A percentile compares a stretch with the other conserved stretches of the same genome.
Evolutionary conservation across 1,140 invertebrate genomes (phyloP).

Genomic region (Sesamia nonagrioides): DNA sequence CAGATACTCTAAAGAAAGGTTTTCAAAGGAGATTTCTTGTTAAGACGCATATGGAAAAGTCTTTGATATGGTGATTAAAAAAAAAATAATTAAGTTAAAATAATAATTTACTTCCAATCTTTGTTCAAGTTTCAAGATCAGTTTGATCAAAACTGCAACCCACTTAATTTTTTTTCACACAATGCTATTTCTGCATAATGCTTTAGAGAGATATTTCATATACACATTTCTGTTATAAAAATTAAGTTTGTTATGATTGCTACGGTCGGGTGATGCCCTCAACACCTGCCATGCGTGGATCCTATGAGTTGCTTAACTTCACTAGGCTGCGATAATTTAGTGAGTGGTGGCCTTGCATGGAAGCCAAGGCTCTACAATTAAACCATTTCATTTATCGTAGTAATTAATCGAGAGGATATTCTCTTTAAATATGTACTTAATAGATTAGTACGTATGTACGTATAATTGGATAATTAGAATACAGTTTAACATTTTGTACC

Average conservation of each 20-base stretch:
- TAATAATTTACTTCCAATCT: neutral
- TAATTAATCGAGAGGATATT: conserved; percentile 38
- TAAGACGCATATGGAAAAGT: neutral
- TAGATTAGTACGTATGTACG: too few relatives aligned
- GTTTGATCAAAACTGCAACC: neutral
- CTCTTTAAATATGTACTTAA: conserved; percentile 12
- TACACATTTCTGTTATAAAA: conserved; percentile 3
- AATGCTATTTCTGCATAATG: neutral
- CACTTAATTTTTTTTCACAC: neutral
- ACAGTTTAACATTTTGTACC: neutral
- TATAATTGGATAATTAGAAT: conserved; percentile 10
- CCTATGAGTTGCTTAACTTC: conserved; percentile 67
- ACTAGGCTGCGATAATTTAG: conserved; percentile 38
- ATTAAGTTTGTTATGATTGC: neutral
- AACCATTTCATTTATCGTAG: conserved; percentile 30
- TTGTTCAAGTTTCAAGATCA: too few relatives aligned
- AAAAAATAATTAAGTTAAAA: neutral
- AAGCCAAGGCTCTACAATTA: conserved; percentile 64
- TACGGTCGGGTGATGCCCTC: conserved; percentile 52
- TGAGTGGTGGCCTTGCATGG: conserved; percentile 67
- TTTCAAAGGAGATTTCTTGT: neutral
- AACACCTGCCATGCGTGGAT: conserved; percentile 66
- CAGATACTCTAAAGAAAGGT: neutral
- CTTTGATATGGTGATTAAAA: neutral
- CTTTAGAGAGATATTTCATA: neutral